Evolutionary conservation across 1,140 invertebrate species (phyloP).

Genomic region (Zaprionus davidi): DNA sequence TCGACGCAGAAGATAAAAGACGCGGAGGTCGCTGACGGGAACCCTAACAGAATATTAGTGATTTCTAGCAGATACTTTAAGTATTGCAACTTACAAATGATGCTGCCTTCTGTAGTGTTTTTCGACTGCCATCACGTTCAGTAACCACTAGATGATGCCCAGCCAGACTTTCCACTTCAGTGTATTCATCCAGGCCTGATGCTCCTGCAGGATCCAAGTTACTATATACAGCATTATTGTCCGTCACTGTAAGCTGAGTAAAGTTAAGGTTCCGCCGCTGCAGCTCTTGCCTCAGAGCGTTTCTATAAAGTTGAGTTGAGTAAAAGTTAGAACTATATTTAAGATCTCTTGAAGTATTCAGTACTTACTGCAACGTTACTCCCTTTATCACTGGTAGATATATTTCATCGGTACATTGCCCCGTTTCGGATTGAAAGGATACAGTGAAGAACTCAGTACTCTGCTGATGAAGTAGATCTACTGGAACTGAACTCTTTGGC

Average conservation of each 20-base stretch:
- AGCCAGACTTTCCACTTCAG: slow-evolving; percentile 88
- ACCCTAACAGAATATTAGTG: slow-evolving; percentile 50
- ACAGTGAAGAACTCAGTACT: background rate
- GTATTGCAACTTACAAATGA: slow-evolving; percentile 73
- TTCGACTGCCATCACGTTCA: slow-evolving; percentile 68
- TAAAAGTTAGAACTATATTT: background rate
- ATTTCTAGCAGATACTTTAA: background rate
- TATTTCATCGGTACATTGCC: background rate
- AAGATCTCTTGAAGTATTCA: background rate
- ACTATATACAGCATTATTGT: slow-evolving; percentile 85
- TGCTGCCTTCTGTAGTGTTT: slow-evolving; percentile 76
- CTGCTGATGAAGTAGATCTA: slow-evolving; percentile 45
- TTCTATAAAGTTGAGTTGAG: slow-evolving; percentile 77
- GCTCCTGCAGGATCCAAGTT: slow-evolving; percentile 85
- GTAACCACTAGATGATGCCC: slow-evolving; percentile 89
- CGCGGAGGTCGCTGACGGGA: slow-evolving; percentile 75
- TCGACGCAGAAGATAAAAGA: slow-evolving; percentile 85
- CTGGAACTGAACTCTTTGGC: slow-evolving; percentile 27
- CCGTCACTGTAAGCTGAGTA: slow-evolving; percentile 76
- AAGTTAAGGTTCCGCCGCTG: slow-evolving; percentile 75
- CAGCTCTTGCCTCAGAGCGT: slow-evolving; percentile 84
- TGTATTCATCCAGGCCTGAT: slow-evolving; percentile 86
- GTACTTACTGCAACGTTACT: background rate
- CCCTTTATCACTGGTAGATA: background rate
- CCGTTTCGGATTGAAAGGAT: background rate